Evolutionary conservation across 2,888 invertebrate genomes (phyloP).

Genomic region (Lasioglossum malachurum): DNA sequence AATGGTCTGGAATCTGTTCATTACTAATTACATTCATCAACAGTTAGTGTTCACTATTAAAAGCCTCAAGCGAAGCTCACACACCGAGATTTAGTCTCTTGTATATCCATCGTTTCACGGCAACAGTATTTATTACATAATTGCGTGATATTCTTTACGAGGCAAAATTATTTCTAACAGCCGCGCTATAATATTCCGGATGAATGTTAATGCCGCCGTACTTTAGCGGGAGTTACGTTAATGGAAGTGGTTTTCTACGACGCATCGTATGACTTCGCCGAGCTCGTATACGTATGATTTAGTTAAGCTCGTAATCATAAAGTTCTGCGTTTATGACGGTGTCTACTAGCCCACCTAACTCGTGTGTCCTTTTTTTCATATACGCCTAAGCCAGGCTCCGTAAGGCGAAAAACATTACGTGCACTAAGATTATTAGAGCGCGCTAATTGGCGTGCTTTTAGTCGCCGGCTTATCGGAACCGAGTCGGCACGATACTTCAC

Average conservation of each 20-base stretch:
- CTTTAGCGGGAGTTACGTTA: constrained; percentile 59
- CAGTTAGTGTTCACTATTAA: neutral
- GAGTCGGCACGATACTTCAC: neutral
- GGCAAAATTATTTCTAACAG: constrained; percentile 44
- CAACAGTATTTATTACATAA: constrained; percentile 33
- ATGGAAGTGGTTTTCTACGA: constrained; percentile 60
- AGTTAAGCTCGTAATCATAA: constrained; percentile 62
- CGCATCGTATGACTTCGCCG: constrained; percentile 48
- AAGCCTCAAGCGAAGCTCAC: neutral
- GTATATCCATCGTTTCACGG: neutral
- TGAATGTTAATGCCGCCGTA: constrained; percentile 50
- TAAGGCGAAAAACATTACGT: constrained; percentile 39
- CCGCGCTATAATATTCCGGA: constrained; percentile 29
- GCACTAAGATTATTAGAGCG: constrained; percentile 41
- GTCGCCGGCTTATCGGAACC: constrained; percentile 32
- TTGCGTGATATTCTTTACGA: constrained; percentile 33
- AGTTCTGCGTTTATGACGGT: constrained; percentile 56
- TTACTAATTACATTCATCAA: too few species aligned
- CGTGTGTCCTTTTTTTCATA: constrained; percentile 16
- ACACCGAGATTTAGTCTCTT: neutral
- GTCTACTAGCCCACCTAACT: constrained; percentile 31
- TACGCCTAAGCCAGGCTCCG: constrained; percentile 10
- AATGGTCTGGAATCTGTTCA: too few species aligned
- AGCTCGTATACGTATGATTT: constrained; percentile 59
- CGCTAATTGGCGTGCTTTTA: constrained; percentile 38